phyloP scores from a whole-genome alignment of 2,888 invertebrate genomes.

The Cosmia pyralina region DNA sequence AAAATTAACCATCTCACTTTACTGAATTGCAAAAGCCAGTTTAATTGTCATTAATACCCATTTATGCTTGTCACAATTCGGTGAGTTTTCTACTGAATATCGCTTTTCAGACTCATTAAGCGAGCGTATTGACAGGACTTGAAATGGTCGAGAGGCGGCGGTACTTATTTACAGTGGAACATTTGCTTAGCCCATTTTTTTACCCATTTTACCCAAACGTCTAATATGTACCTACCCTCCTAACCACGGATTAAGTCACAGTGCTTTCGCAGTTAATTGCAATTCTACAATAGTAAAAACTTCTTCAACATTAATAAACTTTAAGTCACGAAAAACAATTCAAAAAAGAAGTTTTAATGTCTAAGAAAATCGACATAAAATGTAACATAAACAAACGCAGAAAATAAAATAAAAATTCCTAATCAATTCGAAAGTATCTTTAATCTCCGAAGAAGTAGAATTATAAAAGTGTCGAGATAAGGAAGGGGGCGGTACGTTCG shows the following conservation, averaged over 20 bases:
- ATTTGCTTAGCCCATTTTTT: conserved; percentile 5
- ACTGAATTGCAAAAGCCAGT: not conserved
- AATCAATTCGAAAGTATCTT: conserved; percentile 50
- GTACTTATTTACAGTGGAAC: not conserved
- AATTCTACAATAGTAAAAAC: not conserved
- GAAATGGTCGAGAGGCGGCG: not conserved
- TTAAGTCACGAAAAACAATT: conserved; percentile 1
- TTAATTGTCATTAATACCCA: not conserved
- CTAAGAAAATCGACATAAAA: conserved; percentile 21
- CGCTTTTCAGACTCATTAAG: conserved; percentile 1
- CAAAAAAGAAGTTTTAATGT: conserved; percentile 11
- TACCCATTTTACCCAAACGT: not conserved
- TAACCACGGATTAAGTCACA: not conserved
- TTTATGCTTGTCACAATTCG: not conserved
- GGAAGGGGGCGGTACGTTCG: conserved; percentile 8
- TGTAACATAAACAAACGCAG: conserved; percentile 27
- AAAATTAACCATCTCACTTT: not conserved
- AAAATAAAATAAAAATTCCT: conserved; percentile 48
- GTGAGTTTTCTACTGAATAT: not conserved
- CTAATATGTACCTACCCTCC: not conserved
- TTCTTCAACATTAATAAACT: not conserved
- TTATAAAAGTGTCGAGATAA: conserved; percentile 26
- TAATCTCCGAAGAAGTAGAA: conserved; percentile 30
- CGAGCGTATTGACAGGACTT: not conserved
- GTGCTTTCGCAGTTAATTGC: not conserved